Evolutionary conservation across 2,113 vertebrate species (phyloP), one percentile per base, ranked within the genome.

Genomic region (Hyla sarda): DNA sequence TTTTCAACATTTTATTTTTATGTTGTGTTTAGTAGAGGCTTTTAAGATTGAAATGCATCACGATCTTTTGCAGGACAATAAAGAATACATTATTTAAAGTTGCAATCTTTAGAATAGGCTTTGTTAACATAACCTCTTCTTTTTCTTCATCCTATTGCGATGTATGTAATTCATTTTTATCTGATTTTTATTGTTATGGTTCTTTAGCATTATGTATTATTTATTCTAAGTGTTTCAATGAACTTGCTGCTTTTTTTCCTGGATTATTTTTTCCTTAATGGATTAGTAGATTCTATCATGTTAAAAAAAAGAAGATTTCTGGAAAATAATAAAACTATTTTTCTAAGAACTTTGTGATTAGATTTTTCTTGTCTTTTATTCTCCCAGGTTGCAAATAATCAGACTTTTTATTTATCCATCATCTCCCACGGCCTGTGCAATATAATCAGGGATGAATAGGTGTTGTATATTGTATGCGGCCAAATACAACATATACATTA

Each of bases 151-250:
- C 14, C 48, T 23, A 54, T 54, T 76, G 56, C 41, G n/a, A 25
- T 58, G 0, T 37, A 62, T 23, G 41, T 60, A 21, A 8, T 60
- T 48, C 32, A 28, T 28, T 52, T 83, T 45, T 17, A 19, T 25
- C 28, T 37, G 30, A 28, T 83, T 56, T 60, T 83, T 82, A 52
- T n/a, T 84, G 50, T n/a, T 32, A 52, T 83, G n/a, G 65, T 28
- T 56, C n/a, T 48, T n/a, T 60, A 50, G 52, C 23, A 58, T 28
- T 47, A 76, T 84, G 56, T 65, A 62, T 71, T 82, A 67, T 84
- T 84, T 84, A 84, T 65, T 48, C 74, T 73, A 12, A 50, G 83
- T 60, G 34, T 84, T 74, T 84, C 37, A 32, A 32, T 84, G 56
- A 60, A 62, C 41, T 48, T 56, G 72, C 54, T 76, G 72, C 34